Conservation (phyloP, 2,113 vertebrate species). For the Poecilia latipinna region DNA sequence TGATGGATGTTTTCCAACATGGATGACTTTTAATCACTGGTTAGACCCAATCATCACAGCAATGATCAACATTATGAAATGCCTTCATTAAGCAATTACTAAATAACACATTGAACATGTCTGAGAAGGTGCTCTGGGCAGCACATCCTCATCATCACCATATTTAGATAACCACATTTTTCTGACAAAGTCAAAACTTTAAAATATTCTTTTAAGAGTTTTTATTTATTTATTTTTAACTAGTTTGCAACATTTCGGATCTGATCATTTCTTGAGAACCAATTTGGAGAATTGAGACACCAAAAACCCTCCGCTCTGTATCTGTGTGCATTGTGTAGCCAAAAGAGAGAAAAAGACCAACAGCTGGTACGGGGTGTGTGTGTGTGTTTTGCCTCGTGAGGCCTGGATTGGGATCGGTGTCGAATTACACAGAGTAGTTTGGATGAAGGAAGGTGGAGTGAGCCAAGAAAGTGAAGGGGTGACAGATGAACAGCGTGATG, state of each 20-base stretch:
- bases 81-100: too few relatives aligned
- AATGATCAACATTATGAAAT: background rate
- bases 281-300: constrained; percentile 18
- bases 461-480: constrained; percentile 43
- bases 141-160: too few relatives aligned
- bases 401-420: constrained; percentile 55
- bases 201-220: too few relatives aligned
- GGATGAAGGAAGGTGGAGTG: constrained; percentile 52
- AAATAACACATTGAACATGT: too few relatives aligned
- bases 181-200: too few relatives aligned
- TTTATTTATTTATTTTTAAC: too few relatives aligned
- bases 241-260: background rate
- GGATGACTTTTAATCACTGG: background rate
- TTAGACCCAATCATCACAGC: too few relatives aligned
- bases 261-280: background rate
- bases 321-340: constrained; percentile 18
- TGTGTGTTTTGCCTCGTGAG: constrained; percentile 61
- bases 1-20: background rate
- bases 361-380: constrained; percentile 60
- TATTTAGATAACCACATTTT: too few relatives aligned
- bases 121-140: too few relatives aligned
- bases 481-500: constrained; percentile 54
- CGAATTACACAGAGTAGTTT: constrained; percentile 61
- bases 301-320: background rate
- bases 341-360: constrained; percentile 42